phyloP scores from a whole-genome alignment of 2,797 vertebrate genomes.

The Acanthis flammea region DNA sequence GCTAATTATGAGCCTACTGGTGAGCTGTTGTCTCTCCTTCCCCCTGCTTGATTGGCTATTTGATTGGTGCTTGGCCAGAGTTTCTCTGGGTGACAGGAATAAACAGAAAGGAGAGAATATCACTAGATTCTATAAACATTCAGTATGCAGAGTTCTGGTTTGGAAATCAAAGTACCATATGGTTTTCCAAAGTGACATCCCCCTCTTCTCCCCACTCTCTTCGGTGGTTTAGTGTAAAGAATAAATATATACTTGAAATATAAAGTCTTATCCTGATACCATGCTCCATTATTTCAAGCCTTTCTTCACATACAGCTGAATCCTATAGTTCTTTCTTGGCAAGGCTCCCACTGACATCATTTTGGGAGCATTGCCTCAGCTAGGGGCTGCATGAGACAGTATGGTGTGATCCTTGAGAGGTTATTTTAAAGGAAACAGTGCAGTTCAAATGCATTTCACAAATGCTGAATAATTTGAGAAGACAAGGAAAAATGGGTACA shows the following conservation, averaged over 20 bases:
- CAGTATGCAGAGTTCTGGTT: neutral
- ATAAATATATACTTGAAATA: slow-evolving; percentile 13
- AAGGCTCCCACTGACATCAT: neutral
- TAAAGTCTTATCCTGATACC: neutral
- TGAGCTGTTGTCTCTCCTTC: neutral
- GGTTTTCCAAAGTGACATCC: slow-evolving; percentile 12
- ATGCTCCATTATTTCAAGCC: neutral
- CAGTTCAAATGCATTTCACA: neutral
- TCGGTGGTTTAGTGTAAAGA: neutral
- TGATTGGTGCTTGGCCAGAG: neutral
- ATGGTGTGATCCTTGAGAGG: neutral
- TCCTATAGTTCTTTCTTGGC: neutral
- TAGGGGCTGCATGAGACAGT: neutral
- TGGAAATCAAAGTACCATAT: slow-evolving; percentile 1
- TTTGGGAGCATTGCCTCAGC: neutral
- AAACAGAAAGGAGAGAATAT: slow-evolving; percentile 49
- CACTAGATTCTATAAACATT: slow-evolving; percentile 34
- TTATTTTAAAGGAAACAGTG: neutral
- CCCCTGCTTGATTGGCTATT: neutral
- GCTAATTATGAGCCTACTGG: neutral
- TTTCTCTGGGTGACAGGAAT: slow-evolving; percentile 26
- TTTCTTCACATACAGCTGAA: neutral
- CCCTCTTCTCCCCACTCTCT: neutral
- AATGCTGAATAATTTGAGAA: neutral
- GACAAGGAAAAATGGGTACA: neutral